These are phyloP conservation scores for Drosophila funebris DNA, from an alignment of 1,140 invertebrate genomes.

Conservation along the genomic window DNA sequence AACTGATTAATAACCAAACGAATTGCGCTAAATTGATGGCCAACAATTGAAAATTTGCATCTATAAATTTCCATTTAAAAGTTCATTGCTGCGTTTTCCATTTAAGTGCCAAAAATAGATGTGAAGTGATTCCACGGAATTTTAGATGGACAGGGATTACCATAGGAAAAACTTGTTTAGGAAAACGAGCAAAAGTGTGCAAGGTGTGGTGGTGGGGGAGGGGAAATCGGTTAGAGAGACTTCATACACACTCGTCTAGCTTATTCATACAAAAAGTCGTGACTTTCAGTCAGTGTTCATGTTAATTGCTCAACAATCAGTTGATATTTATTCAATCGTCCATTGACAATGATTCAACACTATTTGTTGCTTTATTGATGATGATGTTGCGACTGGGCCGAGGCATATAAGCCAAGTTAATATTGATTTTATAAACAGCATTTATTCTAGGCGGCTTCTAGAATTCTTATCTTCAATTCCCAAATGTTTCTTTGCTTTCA, in stretches of 20 bases:
- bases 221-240: not conserved
- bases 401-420: not conserved
- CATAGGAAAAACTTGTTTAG: not conserved
- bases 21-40: conserved; percentile 5
- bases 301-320: conserved; percentile 15
- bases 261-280: not conserved
- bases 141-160: not conserved
- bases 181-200: too few species aligned
- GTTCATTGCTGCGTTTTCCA: conserved; percentile 34
- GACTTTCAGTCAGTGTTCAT: not conserved
- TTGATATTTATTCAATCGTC: conserved; percentile 1
- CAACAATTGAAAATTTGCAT: conserved; percentile 36
- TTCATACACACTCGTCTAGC: not conserved
- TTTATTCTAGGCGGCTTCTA: not conserved
- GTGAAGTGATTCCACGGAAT: conserved; percentile 35
- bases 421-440: not conserved
- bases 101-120: conserved; percentile 59
- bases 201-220: not conserved
- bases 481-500: not conserved
- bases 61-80: conserved; percentile 58
- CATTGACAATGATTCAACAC: not conserved
- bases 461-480: not conserved
- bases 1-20: conserved; percentile 5
- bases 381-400: not conserved
- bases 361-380: not conserved